Percentiles rank a stretch among this genome's conserved stretches.
Conservation (phyloP, 2,797 vertebrate genomes). For the Capromys pilorides region DNA sequence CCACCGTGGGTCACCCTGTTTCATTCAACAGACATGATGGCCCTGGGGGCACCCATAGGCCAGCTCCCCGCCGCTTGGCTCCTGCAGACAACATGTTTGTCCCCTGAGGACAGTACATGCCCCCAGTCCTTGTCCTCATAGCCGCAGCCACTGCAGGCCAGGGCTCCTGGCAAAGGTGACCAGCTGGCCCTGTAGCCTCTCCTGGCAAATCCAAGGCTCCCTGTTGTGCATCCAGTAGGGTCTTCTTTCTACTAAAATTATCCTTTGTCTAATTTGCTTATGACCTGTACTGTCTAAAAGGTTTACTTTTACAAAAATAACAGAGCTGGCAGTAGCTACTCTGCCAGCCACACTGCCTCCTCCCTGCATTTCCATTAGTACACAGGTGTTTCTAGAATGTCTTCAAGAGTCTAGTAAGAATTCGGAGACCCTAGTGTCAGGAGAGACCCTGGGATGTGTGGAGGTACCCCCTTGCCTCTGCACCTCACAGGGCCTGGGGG, state of each 20-base stretch:
- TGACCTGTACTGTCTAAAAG: background rate
- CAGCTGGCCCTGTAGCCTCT: background rate
- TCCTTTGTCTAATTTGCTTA: background rate
- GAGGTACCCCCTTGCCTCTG: no score
- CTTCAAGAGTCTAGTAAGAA: background rate
- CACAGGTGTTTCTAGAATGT: conserved; percentile 42
- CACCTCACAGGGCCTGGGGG: background rate
- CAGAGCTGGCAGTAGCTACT: background rate
- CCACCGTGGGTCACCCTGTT: background rate
- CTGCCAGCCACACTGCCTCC: background rate
- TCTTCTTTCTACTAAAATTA: conserved; percentile 13
- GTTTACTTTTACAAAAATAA: conserved; percentile 13
- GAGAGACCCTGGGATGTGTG: background rate
- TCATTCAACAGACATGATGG: background rate
- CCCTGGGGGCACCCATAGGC: background rate
- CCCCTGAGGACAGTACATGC: background rate
- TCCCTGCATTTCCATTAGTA: background rate
- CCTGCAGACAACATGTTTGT: background rate
- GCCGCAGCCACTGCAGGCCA: background rate
- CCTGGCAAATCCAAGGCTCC: background rate
- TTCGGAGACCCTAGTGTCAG: background rate
- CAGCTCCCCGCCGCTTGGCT: background rate
- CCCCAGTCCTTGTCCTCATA: background rate
- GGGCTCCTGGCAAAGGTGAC: background rate
- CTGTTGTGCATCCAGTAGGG: background rate